phyloP scores from a whole-genome alignment of 2,888 invertebrate genomes.

The Cataglyphis rosenhaueri region DNA sequence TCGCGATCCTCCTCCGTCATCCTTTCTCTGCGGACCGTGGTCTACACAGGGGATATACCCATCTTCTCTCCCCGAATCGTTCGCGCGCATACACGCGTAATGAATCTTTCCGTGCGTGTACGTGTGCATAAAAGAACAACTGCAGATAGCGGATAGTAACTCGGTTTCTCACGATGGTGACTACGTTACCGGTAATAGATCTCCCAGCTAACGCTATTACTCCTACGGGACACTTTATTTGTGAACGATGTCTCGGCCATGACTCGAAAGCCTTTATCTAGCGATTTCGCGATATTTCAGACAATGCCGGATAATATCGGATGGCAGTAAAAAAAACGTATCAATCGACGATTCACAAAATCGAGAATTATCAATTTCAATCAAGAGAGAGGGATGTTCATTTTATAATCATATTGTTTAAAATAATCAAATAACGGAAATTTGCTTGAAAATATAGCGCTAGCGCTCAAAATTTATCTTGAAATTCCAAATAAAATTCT shows the following conservation, averaged over 20 bases:
- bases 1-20: conserved; percentile 20
- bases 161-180: conserved; percentile 52
- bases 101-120: conserved; percentile 6
- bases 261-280: conserved; percentile 72
- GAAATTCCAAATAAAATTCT: neutral
- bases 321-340: neutral
- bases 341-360: neutral
- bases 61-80: conserved; percentile 20
- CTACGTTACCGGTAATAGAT: conserved; percentile 57
- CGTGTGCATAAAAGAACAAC: conserved; percentile 29
- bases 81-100: neutral
- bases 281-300: conserved; percentile 47
- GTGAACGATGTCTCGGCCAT: conserved; percentile 76
- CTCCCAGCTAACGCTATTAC: conserved; percentile 67
- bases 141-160: conserved; percentile 26
- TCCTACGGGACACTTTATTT: conserved; percentile 75
- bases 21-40: conserved; percentile 28
- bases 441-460: neutral
- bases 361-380: conserved; percentile 20
- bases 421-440: neutral
- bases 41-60: neutral
- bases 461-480: neutral
- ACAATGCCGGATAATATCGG: conserved; percentile 1
- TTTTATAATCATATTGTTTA: conserved; percentile 11
- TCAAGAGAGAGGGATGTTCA: neutral